Base-by-base conservation (phyloP, 2,888 invertebrate genomes). In the Platypus cylindrus region DNA sequence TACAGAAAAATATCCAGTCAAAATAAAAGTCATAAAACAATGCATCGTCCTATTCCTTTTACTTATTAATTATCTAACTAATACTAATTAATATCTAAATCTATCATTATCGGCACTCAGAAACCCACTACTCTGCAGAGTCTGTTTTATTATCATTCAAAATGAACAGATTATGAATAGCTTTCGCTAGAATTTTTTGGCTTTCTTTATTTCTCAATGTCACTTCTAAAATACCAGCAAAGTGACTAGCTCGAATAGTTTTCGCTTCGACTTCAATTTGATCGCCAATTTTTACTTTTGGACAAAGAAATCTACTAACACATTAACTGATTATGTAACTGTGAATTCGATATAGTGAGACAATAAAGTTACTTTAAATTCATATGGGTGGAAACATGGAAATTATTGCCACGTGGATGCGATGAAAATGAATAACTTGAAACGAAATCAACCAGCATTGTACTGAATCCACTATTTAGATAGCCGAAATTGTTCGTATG, bases 391-490 rank as follows among this genome's bases (percentile, higher is more conserved):
- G 38, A 38, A 11, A 35, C 35, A 35, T 34, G 38, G 15, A 20
- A 34, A 13, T 34, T 34, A 18, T 38, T 34, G 2, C 38, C 38
- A 2, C 22, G 26, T 30, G 34, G 12, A 26, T 38, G 38, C 3
- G 38, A 25, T 13, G 38, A 34, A 34, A 38, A 30, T 14, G 38
- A 12, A 29, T 23, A 38, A 26, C 38, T 38, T 5, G 38, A 26
- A 18, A 33, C 12, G 28, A 37, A 23, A 27, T 85, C 84, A 1
- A 86, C 74, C 7, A 91, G 57, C 1, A 84, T 82, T 3, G 84
- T 79, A 3, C 82, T 82, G 49, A 85, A 75, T 4, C 89, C 93
- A 2, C 91, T 91, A 55, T 93, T 91, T 5, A 93, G 58, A 0
- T 75, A 73, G 1, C 85, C 86, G 18, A 66, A 57, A 9, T 66